A percentile compares a stretch with the other conserved stretches of the same genome.
Conservation (phyloP, 2,888 invertebrate genomes). For the Callyntrura sp. region DNA sequence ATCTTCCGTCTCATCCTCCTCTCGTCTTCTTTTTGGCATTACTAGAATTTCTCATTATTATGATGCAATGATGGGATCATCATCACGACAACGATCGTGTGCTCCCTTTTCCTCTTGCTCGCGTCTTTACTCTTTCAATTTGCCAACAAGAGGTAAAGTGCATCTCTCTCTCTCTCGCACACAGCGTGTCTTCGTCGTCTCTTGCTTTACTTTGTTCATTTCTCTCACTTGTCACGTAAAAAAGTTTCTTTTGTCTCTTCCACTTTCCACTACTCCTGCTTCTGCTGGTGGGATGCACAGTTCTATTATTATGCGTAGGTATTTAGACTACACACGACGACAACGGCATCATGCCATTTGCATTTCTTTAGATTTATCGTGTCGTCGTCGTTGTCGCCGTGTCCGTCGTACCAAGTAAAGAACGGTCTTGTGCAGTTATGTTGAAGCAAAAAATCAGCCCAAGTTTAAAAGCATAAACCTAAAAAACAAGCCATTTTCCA, state of each 20-base stretch:
- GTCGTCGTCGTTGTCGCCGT: no score
- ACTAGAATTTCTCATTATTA: background rate
- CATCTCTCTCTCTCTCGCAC: background rate
- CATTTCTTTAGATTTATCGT: background rate
- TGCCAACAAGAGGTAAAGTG: background rate
- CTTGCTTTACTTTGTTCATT: conserved; percentile 13
- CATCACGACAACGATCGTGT: background rate
- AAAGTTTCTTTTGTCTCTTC: background rate
- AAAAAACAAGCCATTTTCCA: conserved; percentile 23
- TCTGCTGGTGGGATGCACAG: background rate
- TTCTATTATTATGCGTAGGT: conserved; percentile 34
- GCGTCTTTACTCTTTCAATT: conserved; percentile 14
- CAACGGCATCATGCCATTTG: no score
- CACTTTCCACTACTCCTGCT: conserved; percentile 10
- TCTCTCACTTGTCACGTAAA: background rate
- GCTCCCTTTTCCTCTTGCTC: background rate
- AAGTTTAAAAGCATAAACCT: conserved; percentile 52
- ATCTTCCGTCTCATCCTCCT: conserved; percentile 26
- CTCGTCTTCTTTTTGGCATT: conserved; percentile 18
- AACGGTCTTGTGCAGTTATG: background rate
- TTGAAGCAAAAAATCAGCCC: conserved; percentile 32
- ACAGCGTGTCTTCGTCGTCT: conserved; percentile 1
- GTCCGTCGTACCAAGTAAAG: conserved; percentile 10
- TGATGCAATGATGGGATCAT: background rate
- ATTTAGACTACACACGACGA: conserved; percentile 7